Conservation (phyloP, 2,113 vertebrate species). For the Apaloderma vittatum region DNA sequence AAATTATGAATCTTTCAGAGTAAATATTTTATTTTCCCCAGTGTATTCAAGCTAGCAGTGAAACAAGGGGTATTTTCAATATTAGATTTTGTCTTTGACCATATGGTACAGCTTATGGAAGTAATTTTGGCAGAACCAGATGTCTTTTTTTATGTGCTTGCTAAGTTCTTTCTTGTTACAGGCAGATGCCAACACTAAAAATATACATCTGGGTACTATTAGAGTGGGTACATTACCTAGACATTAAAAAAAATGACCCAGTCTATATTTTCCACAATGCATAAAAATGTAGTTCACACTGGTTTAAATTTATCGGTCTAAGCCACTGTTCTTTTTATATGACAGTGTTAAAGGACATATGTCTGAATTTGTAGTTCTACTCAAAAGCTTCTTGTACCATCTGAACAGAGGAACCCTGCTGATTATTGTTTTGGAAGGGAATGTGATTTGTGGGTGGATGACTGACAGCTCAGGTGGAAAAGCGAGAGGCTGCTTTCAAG, state of each 20-base stretch:
- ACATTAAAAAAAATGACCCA: background rate
- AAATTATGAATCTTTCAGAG: slow-evolving; percentile 26
- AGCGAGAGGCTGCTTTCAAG: background rate
- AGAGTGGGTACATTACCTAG: background rate
- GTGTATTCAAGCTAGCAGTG: slow-evolving; percentile 32
- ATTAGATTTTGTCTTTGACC: slow-evolving; percentile 59
- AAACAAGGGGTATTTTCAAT: slow-evolving; percentile 52
- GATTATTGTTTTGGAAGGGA: background rate
- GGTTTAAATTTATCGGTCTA: background rate
- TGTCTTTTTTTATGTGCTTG: slow-evolving; percentile 28
- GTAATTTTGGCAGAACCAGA: slow-evolving; percentile 41
- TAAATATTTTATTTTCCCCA: slow-evolving; percentile 44
- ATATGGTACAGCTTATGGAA: slow-evolving; percentile 42
- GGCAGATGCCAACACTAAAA: slow-evolving; percentile 55
- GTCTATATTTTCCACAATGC: background rate
- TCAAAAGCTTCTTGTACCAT: fast-evolving
- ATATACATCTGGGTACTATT: background rate
- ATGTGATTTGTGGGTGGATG: background rate
- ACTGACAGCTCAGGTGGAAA: background rate
- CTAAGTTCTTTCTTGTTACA: background rate
- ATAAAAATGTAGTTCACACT: background rate
- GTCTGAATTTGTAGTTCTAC: background rate
- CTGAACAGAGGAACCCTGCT: background rate
- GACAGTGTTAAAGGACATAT: background rate
- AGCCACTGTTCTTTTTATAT: background rate